Conservation (phyloP, 2,888 invertebrate genomes). For the Nineta flava region DNA sequence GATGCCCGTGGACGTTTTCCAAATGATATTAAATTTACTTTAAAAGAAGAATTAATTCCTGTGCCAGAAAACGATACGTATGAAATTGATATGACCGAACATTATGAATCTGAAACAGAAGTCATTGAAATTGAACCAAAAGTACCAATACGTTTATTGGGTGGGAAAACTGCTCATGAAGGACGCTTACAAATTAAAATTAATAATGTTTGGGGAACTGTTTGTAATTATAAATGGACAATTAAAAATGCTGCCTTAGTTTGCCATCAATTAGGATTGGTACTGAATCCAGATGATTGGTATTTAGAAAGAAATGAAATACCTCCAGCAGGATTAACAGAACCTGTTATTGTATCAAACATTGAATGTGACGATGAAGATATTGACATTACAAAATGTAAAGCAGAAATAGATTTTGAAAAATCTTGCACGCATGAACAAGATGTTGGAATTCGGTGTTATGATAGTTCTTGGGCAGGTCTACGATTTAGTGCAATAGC, state of each 20-base stretch:
- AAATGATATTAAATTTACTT: conserved; percentile 61
- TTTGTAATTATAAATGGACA: conserved; percentile 94
- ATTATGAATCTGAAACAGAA: conserved; percentile 36
- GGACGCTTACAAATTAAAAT: conserved; percentile 77
- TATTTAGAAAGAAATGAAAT: conserved; percentile 67
- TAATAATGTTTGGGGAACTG: conserved; percentile 87
- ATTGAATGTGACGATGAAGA: conserved; percentile 85
- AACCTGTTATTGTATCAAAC: conserved; percentile 67
- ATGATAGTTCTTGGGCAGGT: conserved; percentile 89
- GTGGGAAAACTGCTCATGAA: conserved; percentile 65
- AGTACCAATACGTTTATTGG: conserved; percentile 62
- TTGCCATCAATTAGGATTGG: conserved; percentile 88
- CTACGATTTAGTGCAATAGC: conserved; percentile 78
- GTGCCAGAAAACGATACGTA: conserved; percentile 44
- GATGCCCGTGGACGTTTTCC: conserved; percentile 67
- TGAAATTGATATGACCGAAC: conserved; percentile 35
- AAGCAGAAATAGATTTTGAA: conserved; percentile 62
- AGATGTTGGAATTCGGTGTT: conserved; percentile 79
- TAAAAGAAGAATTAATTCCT: conserved; percentile 59
- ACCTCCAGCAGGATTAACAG: conserved; percentile 58
- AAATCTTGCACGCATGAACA: conserved; percentile 75
- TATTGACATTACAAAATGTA: conserved; percentile 75
- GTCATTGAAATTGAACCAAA: conserved; percentile 42
- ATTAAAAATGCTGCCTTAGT: conserved; percentile 80
- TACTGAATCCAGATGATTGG: conserved; percentile 87